Conservation (phyloP, 2,113 vertebrate genomes). For the Ardeotis arabs region DNA sequence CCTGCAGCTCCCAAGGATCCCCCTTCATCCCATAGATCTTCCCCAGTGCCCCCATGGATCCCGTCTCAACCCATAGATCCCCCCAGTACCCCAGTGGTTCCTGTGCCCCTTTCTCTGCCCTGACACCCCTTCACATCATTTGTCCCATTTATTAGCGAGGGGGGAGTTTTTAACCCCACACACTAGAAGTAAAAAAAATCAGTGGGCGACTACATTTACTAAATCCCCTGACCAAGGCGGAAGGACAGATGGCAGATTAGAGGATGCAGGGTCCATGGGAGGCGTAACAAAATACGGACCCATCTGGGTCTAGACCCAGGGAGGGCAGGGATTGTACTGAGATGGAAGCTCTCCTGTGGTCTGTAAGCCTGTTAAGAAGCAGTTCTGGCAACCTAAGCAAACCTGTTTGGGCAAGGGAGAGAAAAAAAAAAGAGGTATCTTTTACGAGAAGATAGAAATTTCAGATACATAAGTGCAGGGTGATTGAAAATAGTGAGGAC, state of each 20-base stretch:
- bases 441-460: conserved; percentile 22
- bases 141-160: not conserved
- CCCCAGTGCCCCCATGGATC: no score
- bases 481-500: conserved; percentile 38
- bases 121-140: rapidly evolving
- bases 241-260: conserved; percentile 54
- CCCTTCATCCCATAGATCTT: no score
- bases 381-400: conserved; percentile 17
- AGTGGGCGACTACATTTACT: not conserved
- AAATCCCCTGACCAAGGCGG: not conserved
- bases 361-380: conserved; percentile 29
- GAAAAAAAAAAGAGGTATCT: not conserved
- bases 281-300: conserved; percentile 59
- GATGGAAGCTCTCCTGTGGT: conserved; percentile 8
- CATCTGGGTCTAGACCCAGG: conserved; percentile 26
- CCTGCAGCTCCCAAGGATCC: not conserved
- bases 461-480: not conserved
- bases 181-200: not conserved
- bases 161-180: not conserved
- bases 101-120: not conserved
- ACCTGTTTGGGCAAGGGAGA: not conserved
- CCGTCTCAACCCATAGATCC: no score
- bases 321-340: not conserved
- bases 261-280: not conserved
- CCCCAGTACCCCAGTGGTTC: no score